Percentiles rank a stretch among this genome's conserved stretches.
These are phyloP conservation scores for Helicoverpa armigera DNA, from an alignment of 1,140 invertebrate species.

Conservation along the genomic window DNA sequence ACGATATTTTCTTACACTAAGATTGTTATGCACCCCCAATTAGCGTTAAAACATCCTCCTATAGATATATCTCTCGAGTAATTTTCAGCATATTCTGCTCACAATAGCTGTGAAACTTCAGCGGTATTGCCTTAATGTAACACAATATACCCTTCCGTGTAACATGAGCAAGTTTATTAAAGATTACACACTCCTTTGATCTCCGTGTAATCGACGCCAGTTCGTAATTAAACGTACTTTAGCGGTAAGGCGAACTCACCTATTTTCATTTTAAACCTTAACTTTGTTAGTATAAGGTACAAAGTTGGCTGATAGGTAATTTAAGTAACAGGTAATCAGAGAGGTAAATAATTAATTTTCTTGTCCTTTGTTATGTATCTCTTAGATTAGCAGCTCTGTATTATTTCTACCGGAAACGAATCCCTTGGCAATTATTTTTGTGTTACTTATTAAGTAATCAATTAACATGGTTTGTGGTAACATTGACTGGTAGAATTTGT, in stretches of 20 bases:
- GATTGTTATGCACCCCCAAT: no score
- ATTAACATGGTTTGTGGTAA: no score
- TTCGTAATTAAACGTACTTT: slow-evolving; percentile 37
- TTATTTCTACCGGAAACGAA: no score
- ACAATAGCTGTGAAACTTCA: slow-evolving; percentile 18
- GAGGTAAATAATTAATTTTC: slow-evolving; percentile 1
- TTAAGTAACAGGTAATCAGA: slow-evolving; percentile 7
- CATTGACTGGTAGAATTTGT: no score
- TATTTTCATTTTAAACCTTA: neutral
- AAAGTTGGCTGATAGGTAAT: neutral
- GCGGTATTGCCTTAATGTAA: neutral
- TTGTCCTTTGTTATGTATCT: neutral
- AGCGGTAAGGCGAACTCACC: neutral
- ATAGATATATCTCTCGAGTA: neutral
- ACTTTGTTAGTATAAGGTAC: neutral
- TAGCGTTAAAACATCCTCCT: no score
- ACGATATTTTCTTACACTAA: no score
- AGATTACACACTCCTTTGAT: slow-evolving; percentile 24
- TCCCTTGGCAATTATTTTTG: no score
- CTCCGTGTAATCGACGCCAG: slow-evolving; percentile 26
- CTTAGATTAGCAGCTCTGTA: neutral
- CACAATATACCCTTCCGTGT: slow-evolving; percentile 10
- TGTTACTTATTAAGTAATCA: no score
- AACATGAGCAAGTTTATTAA: slow-evolving; percentile 28
- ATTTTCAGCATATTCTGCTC: neutral